These are phyloP conservation scores for Eupsilia transversa DNA, from an alignment of 2,888 invertebrate species.

Conservation along the genomic window DNA sequence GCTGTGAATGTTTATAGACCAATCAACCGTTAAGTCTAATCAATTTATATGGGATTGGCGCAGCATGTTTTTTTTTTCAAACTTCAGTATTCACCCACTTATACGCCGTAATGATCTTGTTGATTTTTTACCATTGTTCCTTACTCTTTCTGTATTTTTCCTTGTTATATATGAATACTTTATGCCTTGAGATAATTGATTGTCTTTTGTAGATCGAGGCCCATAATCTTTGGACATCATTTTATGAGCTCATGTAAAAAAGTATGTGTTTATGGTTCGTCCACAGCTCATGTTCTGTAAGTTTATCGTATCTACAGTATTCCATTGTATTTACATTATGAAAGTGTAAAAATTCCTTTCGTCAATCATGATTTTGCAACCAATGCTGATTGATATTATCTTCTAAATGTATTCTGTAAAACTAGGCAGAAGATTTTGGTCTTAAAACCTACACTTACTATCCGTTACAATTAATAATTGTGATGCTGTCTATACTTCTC, in stretches of 20 bases:
- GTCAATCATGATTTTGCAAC: neutral
- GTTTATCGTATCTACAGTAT: neutral
- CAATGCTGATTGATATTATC: neutral
- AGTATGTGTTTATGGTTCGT: neutral
- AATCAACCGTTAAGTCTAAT: neutral
- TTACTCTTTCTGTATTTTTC: neutral
- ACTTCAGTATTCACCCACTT: too few species aligned
- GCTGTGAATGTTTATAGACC: constrained; percentile 1
- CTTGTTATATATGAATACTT: neutral
- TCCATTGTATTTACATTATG: neutral
- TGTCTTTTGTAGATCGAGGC: constrained; percentile 16
- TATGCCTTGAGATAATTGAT: neutral
- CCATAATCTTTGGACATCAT: constrained; percentile 2
- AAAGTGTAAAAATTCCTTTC: neutral
- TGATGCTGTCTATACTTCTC: constrained; percentile 70
- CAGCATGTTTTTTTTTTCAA: too few species aligned
- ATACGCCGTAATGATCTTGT: neutral
- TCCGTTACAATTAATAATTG: constrained; percentile 66
- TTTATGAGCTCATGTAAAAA: neutral
- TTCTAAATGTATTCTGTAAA: constrained; percentile 1
- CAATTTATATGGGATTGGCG: neutral
- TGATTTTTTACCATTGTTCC: neutral
- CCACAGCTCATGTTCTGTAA: neutral
- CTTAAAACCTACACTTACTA: constrained; percentile 56
- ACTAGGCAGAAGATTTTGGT: constrained; percentile 35